These are phyloP conservation scores for Pongo abelii DNA, from an alignment of 2,113 vertebrate species.

Conservation along the genomic window DNA sequence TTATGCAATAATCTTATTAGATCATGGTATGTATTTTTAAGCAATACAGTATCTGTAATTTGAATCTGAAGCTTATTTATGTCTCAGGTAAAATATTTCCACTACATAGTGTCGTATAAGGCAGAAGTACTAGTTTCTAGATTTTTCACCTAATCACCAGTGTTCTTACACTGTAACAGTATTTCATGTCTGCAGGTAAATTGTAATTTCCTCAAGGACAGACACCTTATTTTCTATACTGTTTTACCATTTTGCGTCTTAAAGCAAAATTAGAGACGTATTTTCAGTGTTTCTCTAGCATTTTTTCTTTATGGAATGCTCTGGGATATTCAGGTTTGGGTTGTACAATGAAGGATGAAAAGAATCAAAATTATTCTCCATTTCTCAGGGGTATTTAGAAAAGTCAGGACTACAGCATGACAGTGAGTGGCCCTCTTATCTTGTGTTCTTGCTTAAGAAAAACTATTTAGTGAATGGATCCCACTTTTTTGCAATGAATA, in stretches of 20 bases:
- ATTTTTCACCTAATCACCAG: not conserved
- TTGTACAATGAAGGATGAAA: not conserved
- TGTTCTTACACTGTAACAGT: not conserved
- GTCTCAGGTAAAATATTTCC: not conserved
- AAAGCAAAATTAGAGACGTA: not conserved
- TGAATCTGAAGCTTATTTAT: not conserved
- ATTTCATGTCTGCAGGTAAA: not conserved
- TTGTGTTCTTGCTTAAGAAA: conserved; percentile 2
- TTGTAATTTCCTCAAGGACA: not conserved
- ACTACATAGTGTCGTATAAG: not conserved
- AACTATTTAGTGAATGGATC: not conserved
- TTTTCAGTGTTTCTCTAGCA: not conserved
- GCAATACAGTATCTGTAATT: not conserved
- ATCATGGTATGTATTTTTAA: not conserved
- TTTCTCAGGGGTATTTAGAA: not conserved
- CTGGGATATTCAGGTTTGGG: not conserved
- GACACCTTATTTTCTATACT: not conserved
- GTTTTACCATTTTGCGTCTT: not conserved
- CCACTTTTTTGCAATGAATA: not conserved
- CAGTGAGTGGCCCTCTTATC: not conserved
- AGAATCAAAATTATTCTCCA: not conserved
- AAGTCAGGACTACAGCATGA: not conserved
- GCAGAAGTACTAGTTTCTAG: not conserved
- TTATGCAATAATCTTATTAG: not conserved
- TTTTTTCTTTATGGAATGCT: not conserved